phyloP scores from a whole-genome alignment of 2,113 vertebrate species.

The Cochlearius cochlearius region DNA sequence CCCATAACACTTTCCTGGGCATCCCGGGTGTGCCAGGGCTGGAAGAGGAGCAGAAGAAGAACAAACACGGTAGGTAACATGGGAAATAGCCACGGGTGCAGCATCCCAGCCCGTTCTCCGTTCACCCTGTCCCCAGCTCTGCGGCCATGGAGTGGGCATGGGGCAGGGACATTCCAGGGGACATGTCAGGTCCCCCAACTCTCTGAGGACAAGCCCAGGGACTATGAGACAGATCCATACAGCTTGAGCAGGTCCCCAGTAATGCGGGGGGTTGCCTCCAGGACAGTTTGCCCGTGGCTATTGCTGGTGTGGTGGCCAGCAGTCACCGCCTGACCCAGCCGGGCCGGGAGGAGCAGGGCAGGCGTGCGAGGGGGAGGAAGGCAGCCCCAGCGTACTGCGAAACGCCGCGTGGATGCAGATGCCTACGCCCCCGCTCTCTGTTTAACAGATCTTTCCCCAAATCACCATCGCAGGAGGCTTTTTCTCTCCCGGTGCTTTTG shows the following conservation, averaged over 20 bases:
- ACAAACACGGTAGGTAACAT: slow-evolving; percentile 81
- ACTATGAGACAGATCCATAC: neutral
- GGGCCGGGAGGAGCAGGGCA: neutral
- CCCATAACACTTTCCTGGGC: slow-evolving; percentile 94
- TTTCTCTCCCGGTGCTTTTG: rapidly evolving
- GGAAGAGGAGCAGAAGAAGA: slow-evolving; percentile 95
- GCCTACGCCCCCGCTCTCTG: rapidly evolving
- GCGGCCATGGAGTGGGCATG: neutral
- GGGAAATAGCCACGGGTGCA: rapidly evolving
- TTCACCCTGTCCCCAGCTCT: neutral
- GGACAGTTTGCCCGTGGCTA: rapidly evolving
- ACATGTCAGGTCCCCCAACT: neutral
- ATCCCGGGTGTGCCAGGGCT: slow-evolving; percentile 91
- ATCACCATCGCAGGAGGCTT: neutral
- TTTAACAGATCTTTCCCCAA: neutral
- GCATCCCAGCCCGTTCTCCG: rapidly evolving
- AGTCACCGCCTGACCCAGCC: rapidly evolving
- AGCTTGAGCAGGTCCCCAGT: neutral
- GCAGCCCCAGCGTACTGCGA: rapidly evolving
- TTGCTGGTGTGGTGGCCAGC: neutral
- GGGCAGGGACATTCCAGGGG: neutral
- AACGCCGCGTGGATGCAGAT: rapidly evolving
- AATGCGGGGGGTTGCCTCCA: rapidly evolving
- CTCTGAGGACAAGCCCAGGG: neutral
- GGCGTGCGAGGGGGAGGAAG: rapidly evolving